phyloP scores from a whole-genome alignment of 2,113 vertebrate species.

The Cygnus atratus region DNA sequence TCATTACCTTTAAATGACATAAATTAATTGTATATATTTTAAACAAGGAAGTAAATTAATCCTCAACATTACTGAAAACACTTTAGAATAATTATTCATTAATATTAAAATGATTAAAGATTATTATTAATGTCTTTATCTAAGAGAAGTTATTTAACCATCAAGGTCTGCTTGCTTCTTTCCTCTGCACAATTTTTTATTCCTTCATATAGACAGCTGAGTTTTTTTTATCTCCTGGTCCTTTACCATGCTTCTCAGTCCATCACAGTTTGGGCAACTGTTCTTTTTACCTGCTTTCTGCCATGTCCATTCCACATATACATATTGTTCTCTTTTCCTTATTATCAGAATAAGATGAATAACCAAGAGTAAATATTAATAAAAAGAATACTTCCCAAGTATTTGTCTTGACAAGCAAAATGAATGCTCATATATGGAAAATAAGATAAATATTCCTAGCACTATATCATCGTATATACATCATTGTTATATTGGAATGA shows the following conservation, averaged over 20 bases:
- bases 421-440: neutral
- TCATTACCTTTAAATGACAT: neutral
- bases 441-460: neutral
- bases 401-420: neutral
- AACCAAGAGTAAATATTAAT: neutral
- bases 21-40: neutral
- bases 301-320: neutral
- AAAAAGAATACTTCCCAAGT: neutral
- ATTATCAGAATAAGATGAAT: neutral
- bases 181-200: neutral
- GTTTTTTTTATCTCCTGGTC: neutral
- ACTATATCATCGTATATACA: neutral
- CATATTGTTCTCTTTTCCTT: neutral
- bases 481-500: neutral
- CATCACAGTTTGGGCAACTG: neutral
- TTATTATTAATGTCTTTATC: neutral
- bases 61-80: neutral
- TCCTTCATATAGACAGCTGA: neutral
- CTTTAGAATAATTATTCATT: neutral
- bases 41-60: neutral
- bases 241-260: neutral
- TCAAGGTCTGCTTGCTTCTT: neutral
- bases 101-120: neutral
- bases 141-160: neutral
- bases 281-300: neutral